Evolutionary conservation across 2,888 invertebrate species (phyloP).

Genomic region (Rugalucina vietnamica): DNA sequence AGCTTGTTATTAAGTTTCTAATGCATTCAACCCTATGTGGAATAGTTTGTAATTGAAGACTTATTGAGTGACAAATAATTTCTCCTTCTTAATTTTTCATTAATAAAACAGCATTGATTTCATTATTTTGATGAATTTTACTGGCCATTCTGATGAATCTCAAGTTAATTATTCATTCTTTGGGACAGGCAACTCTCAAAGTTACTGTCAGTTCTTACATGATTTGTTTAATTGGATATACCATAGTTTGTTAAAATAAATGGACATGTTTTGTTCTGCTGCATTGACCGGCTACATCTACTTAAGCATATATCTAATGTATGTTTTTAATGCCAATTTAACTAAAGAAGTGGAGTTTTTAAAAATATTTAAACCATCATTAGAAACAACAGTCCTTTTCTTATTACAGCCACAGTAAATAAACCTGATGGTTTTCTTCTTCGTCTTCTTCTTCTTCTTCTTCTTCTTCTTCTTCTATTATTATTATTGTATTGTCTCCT

Average conservation of each 20-base stretch:
- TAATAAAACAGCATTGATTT: constrained; percentile 2
- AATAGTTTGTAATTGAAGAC: constrained; percentile 1
- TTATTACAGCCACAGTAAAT: not conserved
- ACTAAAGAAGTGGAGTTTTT: not conserved
- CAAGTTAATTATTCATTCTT: not conserved
- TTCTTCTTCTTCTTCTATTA: not conserved
- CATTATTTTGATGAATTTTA: not conserved
- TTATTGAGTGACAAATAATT: not conserved
- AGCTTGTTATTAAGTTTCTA: not conserved
- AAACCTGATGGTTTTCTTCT: too few species aligned
- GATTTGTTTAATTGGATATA: too few species aligned
- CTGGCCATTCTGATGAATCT: not conserved
- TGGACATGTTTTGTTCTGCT: too few species aligned
- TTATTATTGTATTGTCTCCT: too few species aligned
- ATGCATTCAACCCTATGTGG: not conserved
- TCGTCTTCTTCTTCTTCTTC: not conserved
- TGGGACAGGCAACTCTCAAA: too few species aligned
- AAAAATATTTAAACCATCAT: not conserved
- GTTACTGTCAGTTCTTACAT: too few species aligned
- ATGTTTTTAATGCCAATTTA: too few species aligned
- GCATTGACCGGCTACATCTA: too few species aligned
- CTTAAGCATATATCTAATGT: too few species aligned
- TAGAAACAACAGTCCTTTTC: not conserved
- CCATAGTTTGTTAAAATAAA: too few species aligned
- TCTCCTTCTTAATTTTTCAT: constrained; percentile 10